Conservation (phyloP, 2,888 invertebrate species). For the Camponotus fellah region DNA sequence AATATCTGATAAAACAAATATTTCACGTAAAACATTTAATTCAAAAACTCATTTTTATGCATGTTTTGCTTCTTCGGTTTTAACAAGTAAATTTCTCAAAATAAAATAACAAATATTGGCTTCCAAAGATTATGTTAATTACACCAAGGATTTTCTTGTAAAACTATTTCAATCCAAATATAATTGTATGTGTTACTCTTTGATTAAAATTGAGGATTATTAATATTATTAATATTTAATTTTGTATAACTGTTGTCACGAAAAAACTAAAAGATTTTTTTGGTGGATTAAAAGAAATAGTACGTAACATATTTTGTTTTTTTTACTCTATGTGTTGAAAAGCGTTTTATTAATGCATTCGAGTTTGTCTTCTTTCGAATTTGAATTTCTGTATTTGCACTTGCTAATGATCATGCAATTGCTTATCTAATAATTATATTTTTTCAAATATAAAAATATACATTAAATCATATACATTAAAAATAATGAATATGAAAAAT, state of each 20-base stretch:
- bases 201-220: not conserved
- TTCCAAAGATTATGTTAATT: conserved; percentile 11
- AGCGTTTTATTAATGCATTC: conserved; percentile 5
- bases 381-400: not conserved
- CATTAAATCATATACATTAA: conserved; percentile 1
- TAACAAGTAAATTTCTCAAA: conserved; percentile 13
- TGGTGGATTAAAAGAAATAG: not conserved
- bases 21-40: not conserved
- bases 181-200: not conserved
- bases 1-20: not conserved
- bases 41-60: not conserved
- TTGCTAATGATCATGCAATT: conserved; percentile 10
- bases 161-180: conserved; percentile 8
- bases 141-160: not conserved
- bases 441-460: conserved; percentile 5
- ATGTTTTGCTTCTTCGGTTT: not conserved
- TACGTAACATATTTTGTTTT: not conserved
- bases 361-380: conserved; percentile 30
- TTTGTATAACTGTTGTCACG: not conserved
- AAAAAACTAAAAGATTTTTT: conserved; percentile 3
- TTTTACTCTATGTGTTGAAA: not conserved
- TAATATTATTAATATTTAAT: not conserved
- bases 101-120: not conserved
- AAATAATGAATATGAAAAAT: conserved; percentile 8
- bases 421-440: not conserved